A percentile compares a stretch with the other conserved stretches of the same genome.
phyloP scores from a whole-genome alignment of 2,797 vertebrate species.

The Onychomys torridus region DNA sequence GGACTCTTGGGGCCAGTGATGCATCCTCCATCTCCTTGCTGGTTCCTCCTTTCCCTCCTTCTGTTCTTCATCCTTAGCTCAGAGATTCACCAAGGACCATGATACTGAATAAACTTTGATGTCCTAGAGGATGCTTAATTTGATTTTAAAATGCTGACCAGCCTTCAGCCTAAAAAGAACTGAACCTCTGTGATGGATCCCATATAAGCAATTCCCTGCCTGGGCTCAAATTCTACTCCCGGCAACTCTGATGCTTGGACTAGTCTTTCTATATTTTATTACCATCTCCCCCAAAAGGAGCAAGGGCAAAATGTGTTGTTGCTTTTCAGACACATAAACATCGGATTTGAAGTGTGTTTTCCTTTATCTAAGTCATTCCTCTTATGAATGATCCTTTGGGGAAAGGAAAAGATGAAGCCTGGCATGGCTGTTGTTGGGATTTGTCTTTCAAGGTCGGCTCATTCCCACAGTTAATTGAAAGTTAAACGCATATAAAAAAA shows the following conservation, averaged over 20 bases:
- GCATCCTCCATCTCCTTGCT: not conserved
- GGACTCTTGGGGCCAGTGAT: not conserved
- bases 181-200: not conserved
- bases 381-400: slow-evolving; percentile 37
- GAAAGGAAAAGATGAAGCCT: not conserved
- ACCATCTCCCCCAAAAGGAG: not conserved
- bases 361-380: not conserved
- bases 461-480: slow-evolving; percentile 60
- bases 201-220: not conserved
- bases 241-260: not conserved
- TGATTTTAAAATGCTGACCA: slow-evolving; percentile 38
- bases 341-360: slow-evolving; percentile 42
- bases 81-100: not conserved
- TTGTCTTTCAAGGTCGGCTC: slow-evolving; percentile 45
- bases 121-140: slow-evolving; percentile 5
- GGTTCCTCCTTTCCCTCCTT: not conserved
- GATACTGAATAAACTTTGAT: slow-evolving; percentile 22
- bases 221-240: not conserved
- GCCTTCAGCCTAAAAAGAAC: not conserved
- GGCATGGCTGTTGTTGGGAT: not conserved
- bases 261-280: slow-evolving; percentile 29
- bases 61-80: not conserved
- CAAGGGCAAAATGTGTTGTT: not conserved
- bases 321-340: slow-evolving; percentile 30
- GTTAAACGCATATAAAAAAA: slow-evolving; percentile 5